A percentile compares a stretch with the other conserved stretches of the same genome.
Evolutionary conservation across 2,113 vertebrate species (phyloP).

Genomic region (Lonchura striata): DNA sequence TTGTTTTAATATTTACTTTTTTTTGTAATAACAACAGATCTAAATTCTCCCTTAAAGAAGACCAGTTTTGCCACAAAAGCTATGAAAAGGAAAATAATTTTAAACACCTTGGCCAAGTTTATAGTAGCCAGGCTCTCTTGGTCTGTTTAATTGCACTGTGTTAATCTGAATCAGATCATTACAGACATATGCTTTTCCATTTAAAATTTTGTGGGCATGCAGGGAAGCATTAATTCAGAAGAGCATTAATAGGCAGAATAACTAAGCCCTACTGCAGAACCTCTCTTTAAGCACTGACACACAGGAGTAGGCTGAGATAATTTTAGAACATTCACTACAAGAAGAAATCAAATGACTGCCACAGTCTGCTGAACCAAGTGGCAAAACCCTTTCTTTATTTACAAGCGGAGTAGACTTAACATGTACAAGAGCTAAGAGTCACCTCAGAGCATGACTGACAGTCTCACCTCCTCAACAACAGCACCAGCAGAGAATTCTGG

Average conservation of each 20-base stretch:
- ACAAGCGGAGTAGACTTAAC: neutral
- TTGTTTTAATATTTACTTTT: neutral
- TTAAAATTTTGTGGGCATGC: neutral
- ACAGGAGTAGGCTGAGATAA: neutral
- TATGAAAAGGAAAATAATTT: neutral
- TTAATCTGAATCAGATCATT: neutral
- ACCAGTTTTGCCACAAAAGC: neutral
- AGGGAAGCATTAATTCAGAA: neutral
- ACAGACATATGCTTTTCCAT: neutral
- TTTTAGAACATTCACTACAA: neutral
- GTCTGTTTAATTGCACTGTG: neutral
- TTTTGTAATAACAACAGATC: neutral
- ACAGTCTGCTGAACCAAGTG: neutral
- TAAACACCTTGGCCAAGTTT: neutral
- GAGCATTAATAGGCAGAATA: neutral
- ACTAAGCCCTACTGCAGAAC: neutral
- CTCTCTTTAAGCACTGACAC: neutral
- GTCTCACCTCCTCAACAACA: slow-evolving; percentile 77
- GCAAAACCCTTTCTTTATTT: neutral
- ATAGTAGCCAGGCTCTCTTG: neutral
- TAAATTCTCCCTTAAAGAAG: neutral
- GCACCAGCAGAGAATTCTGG: slow-evolving; percentile 10
- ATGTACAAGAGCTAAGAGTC: neutral
- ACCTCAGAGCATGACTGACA: neutral
- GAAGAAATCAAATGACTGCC: neutral